Evolutionary conservation across 2,797 vertebrate species (phyloP), one percentile per base, ranked within the genome.

Genomic region (Macrochelys suwanniensis): DNA sequence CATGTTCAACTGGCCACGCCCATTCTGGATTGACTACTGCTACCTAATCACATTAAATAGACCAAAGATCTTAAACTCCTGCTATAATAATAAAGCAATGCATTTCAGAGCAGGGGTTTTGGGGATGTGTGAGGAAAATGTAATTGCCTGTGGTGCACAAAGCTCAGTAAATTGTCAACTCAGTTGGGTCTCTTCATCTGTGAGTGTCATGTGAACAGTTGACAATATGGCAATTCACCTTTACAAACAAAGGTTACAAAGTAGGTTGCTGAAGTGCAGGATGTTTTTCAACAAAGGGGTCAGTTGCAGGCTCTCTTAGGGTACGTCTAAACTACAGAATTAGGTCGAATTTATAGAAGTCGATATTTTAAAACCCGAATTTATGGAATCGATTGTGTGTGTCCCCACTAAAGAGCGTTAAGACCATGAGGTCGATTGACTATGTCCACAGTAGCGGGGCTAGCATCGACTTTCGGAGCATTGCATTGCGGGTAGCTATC

Each of bases 191-290:
- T 65, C 80, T 56, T 49, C 37, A 11, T 42, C 54, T 8, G 4
- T 12, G 54, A 19, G 61, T 12, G 19, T 21, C 19, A 4, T 50
- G 45, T 57, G 68, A 49, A 42, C 0, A 0, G 37, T 17, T 33
- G 37, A 2, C 3, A 54, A 47, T 53, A 1, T 19, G 37, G 77
- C 65, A 33, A 42, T 33, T 89, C 19, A 15, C 25, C 10, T 54
- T 53, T 26, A 33, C 12, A 15, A 81, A 54, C 13, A 54, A 61
- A 1, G 0, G 7, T 33, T 61, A 26, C 45, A 21, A 50, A 2
- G 3, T 7, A 21, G 53, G 19, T 31, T 51, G 42, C 51, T 5
- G 5, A 7, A 1, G 2, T 53, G 74, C 1, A 3, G 51, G 42
- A 17, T 49, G 45, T 61, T 47, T 59, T 57, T 28, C 42, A 47